Base-by-base conservation (phyloP, 2,888 invertebrate genomes). In the Prenolepis imparis region DNA sequence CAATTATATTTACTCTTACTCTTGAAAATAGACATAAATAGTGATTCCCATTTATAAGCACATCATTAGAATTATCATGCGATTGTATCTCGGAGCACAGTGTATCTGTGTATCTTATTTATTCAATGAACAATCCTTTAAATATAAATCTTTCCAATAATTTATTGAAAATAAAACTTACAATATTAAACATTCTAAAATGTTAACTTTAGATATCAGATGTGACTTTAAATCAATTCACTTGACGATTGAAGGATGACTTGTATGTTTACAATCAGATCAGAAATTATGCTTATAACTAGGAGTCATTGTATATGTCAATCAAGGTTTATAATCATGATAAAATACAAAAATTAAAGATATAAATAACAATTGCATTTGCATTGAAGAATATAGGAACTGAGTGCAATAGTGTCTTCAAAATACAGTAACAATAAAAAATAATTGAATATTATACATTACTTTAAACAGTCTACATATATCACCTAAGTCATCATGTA, bases 361-460 rank as follows among this genome's bases (percentile, higher is more conserved):
- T 52, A 68, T 52, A 66, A 61, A 48, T 61, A 72, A 83, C 75
- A 4, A 78, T 63, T 75, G 32, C 61, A 39, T 64, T 72, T 21
- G 55, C 57, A 21, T 77, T 77, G 61, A 55, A 61, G 57, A 87
- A 84, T 52, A 68, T 88, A 88, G 89, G 87, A 88, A 88, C 88
- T 83, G 39, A 55, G 8, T 77, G 41, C 28, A 77, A 67, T 3
- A 21, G 15, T 12, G 41, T 57, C 11, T 67, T 3, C 8, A 18
- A 67, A 77, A n/a, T n/a, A 41, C 28, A 41, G 48, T 28, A 57
- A 28, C 28, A 28, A 67, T 15, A 32, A 39, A 39, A 21, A 52
- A 55, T 3, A n/a, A 67, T 57, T 28, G 66, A 55, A 28, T 41
- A 36, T 41, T 41, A n/a, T n/a, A 41, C 18, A 57, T 77, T 67